phyloP scores from a whole-genome alignment of 1,140 invertebrate genomes.

The Magallana ariakensis region DNA sequence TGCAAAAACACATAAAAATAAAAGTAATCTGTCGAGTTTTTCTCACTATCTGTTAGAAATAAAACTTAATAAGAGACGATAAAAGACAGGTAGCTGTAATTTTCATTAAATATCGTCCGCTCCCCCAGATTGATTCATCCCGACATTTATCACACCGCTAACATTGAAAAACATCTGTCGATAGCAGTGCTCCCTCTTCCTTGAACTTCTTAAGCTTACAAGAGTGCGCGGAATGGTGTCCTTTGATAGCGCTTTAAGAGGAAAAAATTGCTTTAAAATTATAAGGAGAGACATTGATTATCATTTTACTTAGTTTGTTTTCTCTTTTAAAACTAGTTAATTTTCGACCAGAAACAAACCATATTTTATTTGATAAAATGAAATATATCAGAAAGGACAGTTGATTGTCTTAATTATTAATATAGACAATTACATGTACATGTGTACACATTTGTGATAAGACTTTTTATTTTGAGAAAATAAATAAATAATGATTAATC shows the following conservation, averaged over 20 bases:
- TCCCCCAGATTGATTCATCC: conserved; percentile 18
- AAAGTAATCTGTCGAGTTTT: conserved; percentile 26
- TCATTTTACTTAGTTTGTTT: background rate
- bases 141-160: conserved; percentile 24
- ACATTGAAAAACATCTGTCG: conserved; percentile 38
- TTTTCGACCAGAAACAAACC: too few species aligned
- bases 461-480: too few species aligned
- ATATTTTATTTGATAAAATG: too few species aligned
- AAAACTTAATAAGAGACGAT: conserved; percentile 28
- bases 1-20: conserved; percentile 12
- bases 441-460: too few species aligned
- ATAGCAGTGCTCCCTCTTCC: background rate
- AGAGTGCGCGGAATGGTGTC: background rate
- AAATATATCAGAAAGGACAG: too few species aligned
- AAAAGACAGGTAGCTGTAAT: conserved; percentile 39
- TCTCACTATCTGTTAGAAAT: conserved; percentile 41
- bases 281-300: background rate
- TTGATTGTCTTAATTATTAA: too few species aligned
- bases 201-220: background rate
- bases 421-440: too few species aligned
- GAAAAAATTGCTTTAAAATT: background rate
- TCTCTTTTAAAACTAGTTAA: too few species aligned
- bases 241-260: conserved; percentile 2
- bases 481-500: too few species aligned
- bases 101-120: conserved; percentile 39